Conservation (phyloP, 2,113 vertebrate genomes). For the Alosa alosa region DNA sequence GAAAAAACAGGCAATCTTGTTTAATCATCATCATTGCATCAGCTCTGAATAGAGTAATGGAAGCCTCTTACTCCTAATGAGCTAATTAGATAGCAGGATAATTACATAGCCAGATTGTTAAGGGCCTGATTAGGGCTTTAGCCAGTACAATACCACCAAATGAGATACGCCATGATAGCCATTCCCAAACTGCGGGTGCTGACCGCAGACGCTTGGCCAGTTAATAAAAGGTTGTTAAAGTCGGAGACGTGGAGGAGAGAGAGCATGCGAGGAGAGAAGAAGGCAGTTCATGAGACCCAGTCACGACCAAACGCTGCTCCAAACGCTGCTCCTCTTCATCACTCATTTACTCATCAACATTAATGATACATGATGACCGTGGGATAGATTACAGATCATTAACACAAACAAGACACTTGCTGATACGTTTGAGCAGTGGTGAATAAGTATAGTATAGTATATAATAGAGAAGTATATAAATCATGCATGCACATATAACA, state of each 20-base stretch:
- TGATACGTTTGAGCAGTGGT: background rate
- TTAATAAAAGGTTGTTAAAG: background rate
- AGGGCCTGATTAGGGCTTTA: constrained; percentile 44
- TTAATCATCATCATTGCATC: constrained; percentile 2
- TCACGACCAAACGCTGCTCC: background rate
- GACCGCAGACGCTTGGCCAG: background rate
- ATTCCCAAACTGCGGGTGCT: background rate
- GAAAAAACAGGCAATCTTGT: background rate
- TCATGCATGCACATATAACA: background rate
- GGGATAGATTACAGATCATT: background rate
- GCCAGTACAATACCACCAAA: background rate
- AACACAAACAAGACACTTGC: background rate
- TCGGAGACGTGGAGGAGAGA: background rate
- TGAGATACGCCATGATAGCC: background rate
- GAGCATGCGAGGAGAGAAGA: background rate
- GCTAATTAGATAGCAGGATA: constrained; percentile 48
- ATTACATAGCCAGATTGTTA: constrained; percentile 58
- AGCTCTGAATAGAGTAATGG: constrained; percentile 45
- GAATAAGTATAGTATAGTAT: no score
- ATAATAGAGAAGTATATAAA: no score
- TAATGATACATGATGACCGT: background rate
- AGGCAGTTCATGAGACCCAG: background rate
- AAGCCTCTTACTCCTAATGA: constrained; percentile 37
- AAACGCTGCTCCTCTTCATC: background rate
- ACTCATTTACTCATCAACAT: background rate